Conservation (phyloP, 2,888 invertebrate genomes). For the Phytoseiulus persimilis region DNA sequence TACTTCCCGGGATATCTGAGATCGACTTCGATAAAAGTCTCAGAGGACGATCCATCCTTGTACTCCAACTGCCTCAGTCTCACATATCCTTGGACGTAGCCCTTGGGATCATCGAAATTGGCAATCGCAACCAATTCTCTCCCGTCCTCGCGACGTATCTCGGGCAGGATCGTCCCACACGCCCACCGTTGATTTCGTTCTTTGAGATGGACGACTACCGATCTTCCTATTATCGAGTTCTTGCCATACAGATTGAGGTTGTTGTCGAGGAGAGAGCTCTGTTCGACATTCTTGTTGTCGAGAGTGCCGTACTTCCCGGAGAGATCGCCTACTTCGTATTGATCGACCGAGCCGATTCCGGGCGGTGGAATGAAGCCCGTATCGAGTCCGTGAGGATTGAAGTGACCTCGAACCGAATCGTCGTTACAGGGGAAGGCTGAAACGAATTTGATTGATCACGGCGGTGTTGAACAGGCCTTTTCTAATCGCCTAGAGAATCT, state of each 20-base stretch:
- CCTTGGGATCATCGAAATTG: constrained; percentile 73
- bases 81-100: constrained; percentile 75
- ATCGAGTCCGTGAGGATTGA: constrained; percentile 71
- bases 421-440: constrained; percentile 69
- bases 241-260: constrained; percentile 68
- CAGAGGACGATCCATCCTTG: constrained; percentile 73
- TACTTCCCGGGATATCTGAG: constrained; percentile 74
- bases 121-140: constrained; percentile 75
- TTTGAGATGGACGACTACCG: constrained; percentile 70
- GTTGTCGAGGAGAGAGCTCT: constrained; percentile 64
- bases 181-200: constrained; percentile 61
- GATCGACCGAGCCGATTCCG: constrained; percentile 64
- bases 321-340: constrained; percentile 62
- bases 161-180: constrained; percentile 70
- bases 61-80: constrained; percentile 80
- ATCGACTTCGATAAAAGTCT: constrained; percentile 80
- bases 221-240: constrained; percentile 72
- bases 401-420: constrained; percentile 71
- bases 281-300: constrained; percentile 57
- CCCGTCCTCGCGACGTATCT: constrained; percentile 74
- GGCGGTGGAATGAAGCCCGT: constrained; percentile 50
- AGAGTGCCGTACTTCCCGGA: constrained; percentile 67
- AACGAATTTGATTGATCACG: neutral
- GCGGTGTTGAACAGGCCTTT: constrained; percentile 39
- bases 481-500: constrained; percentile 36